Conservation (phyloP, 2,113 vertebrate genomes). For the Pongo abelii region DNA sequence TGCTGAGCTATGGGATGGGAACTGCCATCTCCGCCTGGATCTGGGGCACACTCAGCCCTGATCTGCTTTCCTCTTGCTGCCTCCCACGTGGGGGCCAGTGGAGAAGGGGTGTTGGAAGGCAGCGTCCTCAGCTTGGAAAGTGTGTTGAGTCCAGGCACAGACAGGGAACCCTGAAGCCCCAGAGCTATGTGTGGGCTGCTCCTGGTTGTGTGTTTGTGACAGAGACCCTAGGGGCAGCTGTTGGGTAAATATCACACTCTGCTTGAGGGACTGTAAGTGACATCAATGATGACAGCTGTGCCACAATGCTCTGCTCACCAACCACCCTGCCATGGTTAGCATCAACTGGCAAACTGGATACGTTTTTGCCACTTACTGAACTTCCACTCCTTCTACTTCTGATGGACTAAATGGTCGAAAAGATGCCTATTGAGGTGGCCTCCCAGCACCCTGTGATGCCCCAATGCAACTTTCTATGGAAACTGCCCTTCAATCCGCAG, state of each 20-base stretch:
- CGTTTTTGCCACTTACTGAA: neutral
- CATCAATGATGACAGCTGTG: neutral
- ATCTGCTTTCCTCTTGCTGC: neutral
- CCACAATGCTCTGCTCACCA: neutral
- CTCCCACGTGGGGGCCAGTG: accelerated
- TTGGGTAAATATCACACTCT: conserved; percentile 86
- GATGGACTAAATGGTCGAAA: neutral
- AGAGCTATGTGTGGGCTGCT: conserved; percentile 50
- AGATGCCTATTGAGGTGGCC: neutral
- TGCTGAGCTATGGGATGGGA: conserved; percentile 78
- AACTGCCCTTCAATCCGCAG: neutral
- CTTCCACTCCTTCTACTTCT: neutral
- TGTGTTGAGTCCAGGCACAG: neutral
- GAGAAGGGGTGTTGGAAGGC: neutral
- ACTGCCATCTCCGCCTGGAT: conserved; percentile 76
- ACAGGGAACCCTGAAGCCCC: conserved; percentile 32
- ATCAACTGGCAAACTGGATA: neutral
- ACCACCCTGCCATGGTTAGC: accelerated
- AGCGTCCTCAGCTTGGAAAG: conserved; percentile 63
- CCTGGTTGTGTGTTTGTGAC: conserved; percentile 74
- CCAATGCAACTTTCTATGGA: accelerated
- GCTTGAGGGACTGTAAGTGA: conserved; percentile 61
- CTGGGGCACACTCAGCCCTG: conserved; percentile 58
- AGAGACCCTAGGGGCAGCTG: conserved; percentile 67
- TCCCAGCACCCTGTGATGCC: neutral